Conservation (phyloP, 64 coral and sea anemone genomes). For the Exaiptasia diaphana region DNA sequence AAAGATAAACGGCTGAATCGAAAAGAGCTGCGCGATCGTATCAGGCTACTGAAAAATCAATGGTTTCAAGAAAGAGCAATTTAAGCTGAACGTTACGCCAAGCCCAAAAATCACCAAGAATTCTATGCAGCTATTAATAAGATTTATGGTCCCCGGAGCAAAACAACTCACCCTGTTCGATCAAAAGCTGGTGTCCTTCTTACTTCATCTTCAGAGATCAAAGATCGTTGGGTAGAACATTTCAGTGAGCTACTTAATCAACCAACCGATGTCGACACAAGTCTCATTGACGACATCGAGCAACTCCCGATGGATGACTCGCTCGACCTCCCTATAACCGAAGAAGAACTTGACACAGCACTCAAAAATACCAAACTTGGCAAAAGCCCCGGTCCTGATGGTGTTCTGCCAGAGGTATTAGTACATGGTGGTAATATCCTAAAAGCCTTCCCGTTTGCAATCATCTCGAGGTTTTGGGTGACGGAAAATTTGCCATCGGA, state of each 20-base stretch:
- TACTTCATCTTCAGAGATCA: background rate
- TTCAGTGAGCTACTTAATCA: constrained; percentile 29
- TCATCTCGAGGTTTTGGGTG: background rate
- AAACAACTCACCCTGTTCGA: constrained; percentile 16
- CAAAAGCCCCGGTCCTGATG: constrained; percentile 38
- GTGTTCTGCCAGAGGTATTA: constrained; percentile 17
- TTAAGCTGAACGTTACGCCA: constrained; percentile 20
- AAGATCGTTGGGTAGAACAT: constrained; percentile 33
- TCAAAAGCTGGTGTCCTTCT: constrained; percentile 28
- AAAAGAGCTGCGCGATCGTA: background rate
- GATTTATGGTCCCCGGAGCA: constrained; percentile 27
- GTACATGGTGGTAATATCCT: background rate
- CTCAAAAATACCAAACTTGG: constrained; percentile 35
- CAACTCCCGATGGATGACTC: constrained; percentile 10
- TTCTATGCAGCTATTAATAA: constrained; percentile 44
- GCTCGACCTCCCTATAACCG: constrained; percentile 25
- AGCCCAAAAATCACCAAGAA: constrained; percentile 17
- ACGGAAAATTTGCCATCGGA: background rate
- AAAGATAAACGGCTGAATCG: constrained; percentile 31
- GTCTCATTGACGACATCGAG: constrained; percentile 12
- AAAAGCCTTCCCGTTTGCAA: background rate
- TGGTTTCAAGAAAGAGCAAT: constrained; percentile 44
- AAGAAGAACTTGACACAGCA: constrained; percentile 6
- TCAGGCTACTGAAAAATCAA: constrained; percentile 28
- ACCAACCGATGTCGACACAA: constrained; percentile 3